Percentiles rank a stretch among this genome's conserved stretches.
phyloP scores from a whole-genome alignment of 2,797 vertebrate species.

The Coluber constrictor region DNA sequence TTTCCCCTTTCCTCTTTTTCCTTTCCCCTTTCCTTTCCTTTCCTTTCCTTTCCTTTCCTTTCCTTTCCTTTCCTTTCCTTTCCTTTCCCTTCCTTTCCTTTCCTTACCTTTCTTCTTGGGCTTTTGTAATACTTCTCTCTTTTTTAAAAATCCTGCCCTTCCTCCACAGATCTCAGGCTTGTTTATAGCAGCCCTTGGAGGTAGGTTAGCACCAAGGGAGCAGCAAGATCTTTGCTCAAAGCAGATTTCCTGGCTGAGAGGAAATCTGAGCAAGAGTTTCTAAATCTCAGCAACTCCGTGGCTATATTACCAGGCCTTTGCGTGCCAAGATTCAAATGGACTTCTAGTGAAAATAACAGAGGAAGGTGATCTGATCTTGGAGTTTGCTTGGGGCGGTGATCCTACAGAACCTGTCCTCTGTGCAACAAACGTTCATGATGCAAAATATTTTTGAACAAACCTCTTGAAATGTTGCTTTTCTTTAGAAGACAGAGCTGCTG shows the following conservation, averaged over 20 bases:
- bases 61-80: too few species aligned
- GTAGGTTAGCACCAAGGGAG: background rate
- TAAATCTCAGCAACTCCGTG: background rate
- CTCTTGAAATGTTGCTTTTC: background rate
- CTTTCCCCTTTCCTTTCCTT: background rate
- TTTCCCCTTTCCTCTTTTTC: too few species aligned
- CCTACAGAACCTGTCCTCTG: background rate
- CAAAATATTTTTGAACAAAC: background rate
- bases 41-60: background rate
- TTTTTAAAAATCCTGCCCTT: background rate
- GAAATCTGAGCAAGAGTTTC: background rate
- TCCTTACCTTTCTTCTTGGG: background rate
- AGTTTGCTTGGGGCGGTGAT: background rate
- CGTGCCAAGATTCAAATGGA: background rate
- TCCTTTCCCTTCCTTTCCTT: background rate
- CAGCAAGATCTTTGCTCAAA: background rate
- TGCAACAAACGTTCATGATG: background rate
- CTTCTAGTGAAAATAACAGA: background rate
- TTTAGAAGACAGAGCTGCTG: background rate
- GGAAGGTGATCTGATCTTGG: background rate
- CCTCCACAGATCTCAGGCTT: background rate
- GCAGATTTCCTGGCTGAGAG: background rate
- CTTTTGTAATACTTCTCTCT: background rate
- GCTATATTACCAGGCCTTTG: too few species aligned
- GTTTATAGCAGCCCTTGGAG: background rate